Evolutionary conservation across 1,140 invertebrate genomes (phyloP).

Genomic region (Cydia splendana): DNA sequence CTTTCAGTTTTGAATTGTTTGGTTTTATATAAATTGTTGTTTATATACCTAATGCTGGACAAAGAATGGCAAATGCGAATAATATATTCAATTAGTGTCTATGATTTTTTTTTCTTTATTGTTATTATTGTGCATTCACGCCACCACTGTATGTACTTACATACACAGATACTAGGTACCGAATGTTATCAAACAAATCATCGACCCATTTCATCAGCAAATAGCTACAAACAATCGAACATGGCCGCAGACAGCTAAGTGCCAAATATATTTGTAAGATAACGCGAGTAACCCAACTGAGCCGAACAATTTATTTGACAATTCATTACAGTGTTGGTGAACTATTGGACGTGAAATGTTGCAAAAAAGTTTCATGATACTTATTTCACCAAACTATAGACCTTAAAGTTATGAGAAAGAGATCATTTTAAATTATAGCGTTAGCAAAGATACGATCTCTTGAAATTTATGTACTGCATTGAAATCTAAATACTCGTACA

Average conservation of each 20-base stretch:
- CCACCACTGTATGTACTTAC: not conserved
- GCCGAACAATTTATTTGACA: conserved; percentile 31
- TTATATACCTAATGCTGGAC: too few species aligned
- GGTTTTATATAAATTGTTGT: too few species aligned
- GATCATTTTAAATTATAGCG: not conserved
- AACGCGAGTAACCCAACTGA: not conserved
- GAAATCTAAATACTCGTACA: not conserved
- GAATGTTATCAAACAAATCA: conserved; percentile 1
- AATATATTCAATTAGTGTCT: too few species aligned
- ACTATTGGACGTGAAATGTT: not conserved
- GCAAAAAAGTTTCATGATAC: not conserved
- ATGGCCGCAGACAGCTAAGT: conserved; percentile 2
- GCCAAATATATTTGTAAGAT: not conserved
- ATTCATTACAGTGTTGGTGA: conserved; percentile 12
- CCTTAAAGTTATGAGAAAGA: not conserved
- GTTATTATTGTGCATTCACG: too few species aligned
- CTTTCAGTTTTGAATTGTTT: too few species aligned
- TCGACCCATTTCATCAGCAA: conserved; percentile 31
- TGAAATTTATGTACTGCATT: not conserved
- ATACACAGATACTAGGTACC: not conserved
- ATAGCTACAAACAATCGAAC: conserved; percentile 35
- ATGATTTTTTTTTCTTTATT: too few species aligned
- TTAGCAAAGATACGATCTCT: not conserved
- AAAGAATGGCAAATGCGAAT: too few species aligned
- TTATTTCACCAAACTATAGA: not conserved